phyloP scores from a whole-genome alignment of 2,797 vertebrate genomes.

The Anabas testudineus region DNA sequence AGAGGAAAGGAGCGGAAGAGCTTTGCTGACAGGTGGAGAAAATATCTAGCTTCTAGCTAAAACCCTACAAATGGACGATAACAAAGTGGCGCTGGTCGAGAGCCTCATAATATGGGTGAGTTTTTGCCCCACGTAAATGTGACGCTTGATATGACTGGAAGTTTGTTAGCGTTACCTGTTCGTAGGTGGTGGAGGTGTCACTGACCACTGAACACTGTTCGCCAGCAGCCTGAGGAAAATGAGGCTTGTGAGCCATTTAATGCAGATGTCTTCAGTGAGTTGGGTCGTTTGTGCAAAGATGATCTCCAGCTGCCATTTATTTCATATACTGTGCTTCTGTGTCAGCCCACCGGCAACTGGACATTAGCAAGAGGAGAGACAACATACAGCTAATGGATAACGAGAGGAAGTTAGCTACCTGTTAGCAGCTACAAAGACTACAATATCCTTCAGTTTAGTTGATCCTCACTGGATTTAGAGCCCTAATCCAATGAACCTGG shows the following conservation, averaged over 20 bases:
- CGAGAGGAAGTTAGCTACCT: slow-evolving; percentile 17
- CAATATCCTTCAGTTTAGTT: slow-evolving; percentile 21
- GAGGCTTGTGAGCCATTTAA: not conserved
- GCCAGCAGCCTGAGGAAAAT: not conserved
- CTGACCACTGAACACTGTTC: slow-evolving; percentile 7
- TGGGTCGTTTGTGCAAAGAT: not conserved
- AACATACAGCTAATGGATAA: not conserved
- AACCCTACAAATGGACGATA: slow-evolving; percentile 77
- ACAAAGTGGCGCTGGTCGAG: slow-evolving; percentile 85
- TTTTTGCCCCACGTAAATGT: slow-evolving; percentile 23
- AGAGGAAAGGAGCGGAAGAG: slow-evolving; percentile 77
- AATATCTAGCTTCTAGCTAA: slow-evolving; percentile 41
- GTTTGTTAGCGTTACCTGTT: no score
- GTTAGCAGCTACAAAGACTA: slow-evolving; percentile 8
- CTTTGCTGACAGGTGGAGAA: slow-evolving; percentile 84
- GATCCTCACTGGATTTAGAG: slow-evolving; percentile 30
- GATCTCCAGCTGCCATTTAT: not conserved
- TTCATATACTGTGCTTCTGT: no score
- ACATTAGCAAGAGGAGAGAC: not conserved
- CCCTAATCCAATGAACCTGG: slow-evolving; percentile 65
- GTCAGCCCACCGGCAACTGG: not conserved
- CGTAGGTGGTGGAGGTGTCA: slow-evolving; percentile 49
- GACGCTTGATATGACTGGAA: no score
- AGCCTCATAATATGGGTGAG: slow-evolving; percentile 97
- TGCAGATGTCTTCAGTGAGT: not conserved